A percentile compares a stretch with the other conserved stretches of the same genome.
Evolutionary conservation across 2,113 vertebrate genomes (phyloP).

Genomic region (Gadus macrocephalus): DNA sequence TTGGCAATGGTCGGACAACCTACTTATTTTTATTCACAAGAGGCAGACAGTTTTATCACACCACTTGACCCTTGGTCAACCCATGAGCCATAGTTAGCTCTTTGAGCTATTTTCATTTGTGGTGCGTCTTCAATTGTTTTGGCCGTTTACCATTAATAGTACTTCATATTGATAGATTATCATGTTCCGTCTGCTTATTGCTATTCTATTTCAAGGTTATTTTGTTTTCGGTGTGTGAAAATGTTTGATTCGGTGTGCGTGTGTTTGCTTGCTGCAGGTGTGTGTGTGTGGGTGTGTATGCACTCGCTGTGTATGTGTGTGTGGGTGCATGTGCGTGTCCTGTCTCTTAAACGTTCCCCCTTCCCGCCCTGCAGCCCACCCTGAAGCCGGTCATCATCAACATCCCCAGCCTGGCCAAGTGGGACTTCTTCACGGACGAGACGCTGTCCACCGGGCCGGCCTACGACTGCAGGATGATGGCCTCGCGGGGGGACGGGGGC

Average conservation of each 20-base stretch:
- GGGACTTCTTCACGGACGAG: conserved; percentile 94
- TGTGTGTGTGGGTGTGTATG: not conserved
- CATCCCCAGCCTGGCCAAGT: conserved; percentile 87
- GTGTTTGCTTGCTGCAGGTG: too few species aligned
- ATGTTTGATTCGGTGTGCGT: too few species aligned
- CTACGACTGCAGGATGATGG: conserved; percentile 86
- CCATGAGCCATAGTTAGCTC: not conserved
- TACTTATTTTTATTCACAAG: not conserved
- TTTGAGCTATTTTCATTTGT: not conserved
- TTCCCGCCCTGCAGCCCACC: conserved; percentile 61
- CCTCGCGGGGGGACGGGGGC: conserved; percentile 56
- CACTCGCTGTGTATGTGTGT: too few species aligned
- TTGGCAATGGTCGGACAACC: not conserved
- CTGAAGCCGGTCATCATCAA: conserved; percentile 85
- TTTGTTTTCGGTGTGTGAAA: too few species aligned
- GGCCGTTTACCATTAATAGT: not conserved
- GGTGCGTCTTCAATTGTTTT: not conserved
- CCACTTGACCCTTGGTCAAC: too few species aligned
- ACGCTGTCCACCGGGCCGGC: conserved; percentile 88
- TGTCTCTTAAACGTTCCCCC: not conserved
- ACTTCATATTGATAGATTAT: too few species aligned
- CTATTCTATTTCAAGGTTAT: too few species aligned
- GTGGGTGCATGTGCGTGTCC: too few species aligned
- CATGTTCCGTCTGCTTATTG: too few species aligned
- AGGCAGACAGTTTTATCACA: not conserved